A percentile compares a stretch with the other conserved stretches of the same genome.
Evolutionary conservation across 2,888 invertebrate species (phyloP).

Genomic region (Scaptomyza parva): DNA sequence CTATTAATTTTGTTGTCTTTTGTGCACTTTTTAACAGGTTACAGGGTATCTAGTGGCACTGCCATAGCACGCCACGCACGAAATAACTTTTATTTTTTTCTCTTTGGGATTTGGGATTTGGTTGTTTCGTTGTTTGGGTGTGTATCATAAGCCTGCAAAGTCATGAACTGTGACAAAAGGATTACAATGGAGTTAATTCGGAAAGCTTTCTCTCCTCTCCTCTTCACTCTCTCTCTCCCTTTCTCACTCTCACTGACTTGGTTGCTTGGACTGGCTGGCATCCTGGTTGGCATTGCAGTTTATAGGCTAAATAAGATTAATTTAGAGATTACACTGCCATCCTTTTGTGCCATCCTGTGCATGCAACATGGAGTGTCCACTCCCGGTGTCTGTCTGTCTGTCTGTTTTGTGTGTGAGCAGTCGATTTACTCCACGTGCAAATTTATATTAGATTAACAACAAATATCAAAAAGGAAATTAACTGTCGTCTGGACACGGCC

Average conservation of each 20-base stretch:
- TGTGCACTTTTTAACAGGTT: not conserved
- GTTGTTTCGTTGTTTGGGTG: no score
- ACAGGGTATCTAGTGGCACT: slow-evolving; percentile 1
- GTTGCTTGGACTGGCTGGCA: not conserved
- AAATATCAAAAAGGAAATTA: slow-evolving; percentile 80
- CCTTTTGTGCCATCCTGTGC: slow-evolving; percentile 31
- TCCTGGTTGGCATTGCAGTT: slow-evolving; percentile 38
- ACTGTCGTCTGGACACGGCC: slow-evolving; percentile 71
- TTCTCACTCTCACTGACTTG: not conserved
- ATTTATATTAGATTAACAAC: slow-evolving; percentile 81
- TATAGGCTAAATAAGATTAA: slow-evolving; percentile 76
- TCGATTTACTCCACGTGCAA: slow-evolving; percentile 58
- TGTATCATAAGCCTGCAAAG: slow-evolving; percentile 58
- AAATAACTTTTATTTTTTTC: not conserved
- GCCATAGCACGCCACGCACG: no score
- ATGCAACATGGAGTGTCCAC: slow-evolving; percentile 1
- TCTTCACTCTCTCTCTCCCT: not conserved
- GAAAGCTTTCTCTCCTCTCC: slow-evolving; percentile 28
- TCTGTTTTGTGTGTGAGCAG: slow-evolving; percentile 2
- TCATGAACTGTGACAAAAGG: slow-evolving; percentile 78
- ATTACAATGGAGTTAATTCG: slow-evolving; percentile 72
- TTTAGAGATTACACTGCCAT: slow-evolving; percentile 67
- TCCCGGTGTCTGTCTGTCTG: not conserved
- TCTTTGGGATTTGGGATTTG: slow-evolving; percentile 11
- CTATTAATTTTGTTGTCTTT: no score